Evolutionary conservation across 2,888 invertebrate genomes (phyloP).

Genomic region (Cinara cedri): DNA sequence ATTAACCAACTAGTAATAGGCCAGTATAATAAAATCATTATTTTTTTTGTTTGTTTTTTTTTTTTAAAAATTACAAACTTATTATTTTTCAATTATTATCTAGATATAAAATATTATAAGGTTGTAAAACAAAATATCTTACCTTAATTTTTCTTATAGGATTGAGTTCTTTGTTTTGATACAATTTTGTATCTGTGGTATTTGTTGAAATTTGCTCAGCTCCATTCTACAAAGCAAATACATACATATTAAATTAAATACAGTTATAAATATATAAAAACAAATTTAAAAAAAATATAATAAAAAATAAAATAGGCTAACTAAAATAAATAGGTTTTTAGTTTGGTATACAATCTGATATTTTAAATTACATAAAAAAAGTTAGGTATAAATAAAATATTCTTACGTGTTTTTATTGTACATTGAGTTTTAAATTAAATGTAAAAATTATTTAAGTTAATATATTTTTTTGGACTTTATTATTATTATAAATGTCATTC

Average conservation of each 20-base stretch:
- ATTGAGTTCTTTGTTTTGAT: constrained; percentile 19
- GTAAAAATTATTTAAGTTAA: background rate
- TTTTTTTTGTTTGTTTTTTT: too few species aligned
- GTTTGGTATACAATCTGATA: too few species aligned
- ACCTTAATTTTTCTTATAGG: constrained; percentile 34
- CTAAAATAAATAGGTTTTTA: too few species aligned
- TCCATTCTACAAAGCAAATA: constrained; percentile 30
- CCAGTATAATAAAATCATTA: background rate
- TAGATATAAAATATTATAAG: background rate
- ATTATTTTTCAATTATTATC: too few species aligned
- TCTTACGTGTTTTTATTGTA: too few species aligned
- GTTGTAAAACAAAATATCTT: background rate
- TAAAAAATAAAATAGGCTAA: too few species aligned
- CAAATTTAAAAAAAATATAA: background rate
- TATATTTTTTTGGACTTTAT: background rate
- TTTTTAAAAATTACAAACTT: too few species aligned
- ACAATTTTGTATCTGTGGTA: constrained; percentile 12
- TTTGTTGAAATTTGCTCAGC: constrained; percentile 31
- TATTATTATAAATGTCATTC: too few species aligned
- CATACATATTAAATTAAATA: background rate
- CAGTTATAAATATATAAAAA: background rate
- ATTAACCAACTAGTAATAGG: constrained; percentile 1
- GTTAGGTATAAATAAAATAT: background rate
- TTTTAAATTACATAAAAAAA: background rate
- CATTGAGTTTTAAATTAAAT: too few species aligned